Percentiles rank a stretch among this genome's conserved stretches.
Evolutionary conservation across 64 coral and sea anemone species (phyloP).

Genomic region (Catalaphyllia jardinei): DNA sequence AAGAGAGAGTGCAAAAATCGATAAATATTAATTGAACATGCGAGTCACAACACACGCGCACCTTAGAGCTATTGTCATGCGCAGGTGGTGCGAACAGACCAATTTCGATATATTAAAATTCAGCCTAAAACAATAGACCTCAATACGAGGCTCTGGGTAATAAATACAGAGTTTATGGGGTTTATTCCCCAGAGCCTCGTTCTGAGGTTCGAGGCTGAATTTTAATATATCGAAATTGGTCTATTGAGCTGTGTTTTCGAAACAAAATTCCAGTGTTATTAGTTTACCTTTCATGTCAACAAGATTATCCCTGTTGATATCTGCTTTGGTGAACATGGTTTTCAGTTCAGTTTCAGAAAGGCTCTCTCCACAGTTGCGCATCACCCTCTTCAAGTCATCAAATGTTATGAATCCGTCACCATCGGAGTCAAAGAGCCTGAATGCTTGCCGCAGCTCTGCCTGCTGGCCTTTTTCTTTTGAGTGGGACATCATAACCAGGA

Average conservation of each 20-base stretch:
- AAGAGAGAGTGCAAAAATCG: neutral
- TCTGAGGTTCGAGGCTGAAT: too few species aligned
- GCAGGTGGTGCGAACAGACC: too few species aligned
- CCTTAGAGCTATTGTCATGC: too few species aligned
- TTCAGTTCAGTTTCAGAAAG: constrained; percentile 11
- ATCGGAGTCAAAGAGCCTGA: constrained; percentile 42
- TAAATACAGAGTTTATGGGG: too few species aligned
- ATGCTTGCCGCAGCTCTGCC: constrained; percentile 34
- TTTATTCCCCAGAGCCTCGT: too few species aligned
- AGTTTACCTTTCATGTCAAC: constrained; percentile 51
- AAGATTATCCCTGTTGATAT: constrained; percentile 52
- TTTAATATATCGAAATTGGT: too few species aligned
- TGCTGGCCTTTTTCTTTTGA: constrained; percentile 3
- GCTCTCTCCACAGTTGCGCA: constrained; percentile 43
- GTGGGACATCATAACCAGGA: constrained; percentile 34
- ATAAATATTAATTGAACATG: neutral
- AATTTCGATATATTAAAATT: too few species aligned
- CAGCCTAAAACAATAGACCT: too few species aligned
- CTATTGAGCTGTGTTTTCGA: neutral
- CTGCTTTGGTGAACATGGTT: constrained; percentile 44
- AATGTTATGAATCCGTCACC: constrained; percentile 24
- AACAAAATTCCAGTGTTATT: neutral
- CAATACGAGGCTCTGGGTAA: too few species aligned
- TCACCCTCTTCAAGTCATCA: constrained; percentile 42
- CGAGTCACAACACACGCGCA: too few species aligned